A percentile compares a stretch with the other conserved stretches of the same genome.
Evolutionary conservation across 2,113 vertebrate genomes (phyloP).

Genomic region (Pygoscelis adeliae): DNA sequence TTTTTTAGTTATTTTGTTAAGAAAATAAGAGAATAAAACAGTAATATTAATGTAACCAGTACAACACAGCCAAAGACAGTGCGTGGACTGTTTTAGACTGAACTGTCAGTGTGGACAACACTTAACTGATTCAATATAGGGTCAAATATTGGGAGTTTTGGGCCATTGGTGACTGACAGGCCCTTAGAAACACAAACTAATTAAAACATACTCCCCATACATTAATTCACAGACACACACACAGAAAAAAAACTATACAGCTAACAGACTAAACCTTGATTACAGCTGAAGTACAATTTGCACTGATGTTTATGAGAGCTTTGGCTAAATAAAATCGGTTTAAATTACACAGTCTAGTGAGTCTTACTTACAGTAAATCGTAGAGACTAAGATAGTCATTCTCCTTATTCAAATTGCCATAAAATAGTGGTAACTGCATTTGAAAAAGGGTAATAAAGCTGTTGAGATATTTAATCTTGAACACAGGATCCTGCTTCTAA

Average conservation of each 20-base stretch:
- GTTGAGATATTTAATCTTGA: constrained; percentile 49
- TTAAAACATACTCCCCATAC: not conserved
- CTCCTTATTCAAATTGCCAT: not conserved
- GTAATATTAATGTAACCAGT: not conserved
- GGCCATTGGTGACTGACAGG: not conserved
- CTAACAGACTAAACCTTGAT: not conserved
- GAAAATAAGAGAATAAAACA: not conserved
- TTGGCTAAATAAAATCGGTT: not conserved
- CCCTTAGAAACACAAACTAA: not conserved
- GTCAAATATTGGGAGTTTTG: not conserved
- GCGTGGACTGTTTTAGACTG: not conserved
- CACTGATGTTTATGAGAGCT: not conserved
- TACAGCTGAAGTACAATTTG: not conserved
- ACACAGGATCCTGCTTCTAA: not conserved
- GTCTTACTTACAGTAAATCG: not conserved
- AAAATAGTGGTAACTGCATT: not conserved
- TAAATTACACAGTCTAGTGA: not conserved
- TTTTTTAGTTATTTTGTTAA: not conserved
- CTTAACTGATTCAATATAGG: not conserved
- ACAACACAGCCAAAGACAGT: not conserved
- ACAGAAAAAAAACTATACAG: not conserved
- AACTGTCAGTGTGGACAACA: not conserved
- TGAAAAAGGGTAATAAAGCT: constrained; percentile 38
- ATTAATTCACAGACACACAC: not conserved
- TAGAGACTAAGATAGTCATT: not conserved